These are phyloP conservation scores for Panulirus ornatus DNA, from an alignment of 1,140 invertebrate species.

Conservation along the genomic window DNA sequence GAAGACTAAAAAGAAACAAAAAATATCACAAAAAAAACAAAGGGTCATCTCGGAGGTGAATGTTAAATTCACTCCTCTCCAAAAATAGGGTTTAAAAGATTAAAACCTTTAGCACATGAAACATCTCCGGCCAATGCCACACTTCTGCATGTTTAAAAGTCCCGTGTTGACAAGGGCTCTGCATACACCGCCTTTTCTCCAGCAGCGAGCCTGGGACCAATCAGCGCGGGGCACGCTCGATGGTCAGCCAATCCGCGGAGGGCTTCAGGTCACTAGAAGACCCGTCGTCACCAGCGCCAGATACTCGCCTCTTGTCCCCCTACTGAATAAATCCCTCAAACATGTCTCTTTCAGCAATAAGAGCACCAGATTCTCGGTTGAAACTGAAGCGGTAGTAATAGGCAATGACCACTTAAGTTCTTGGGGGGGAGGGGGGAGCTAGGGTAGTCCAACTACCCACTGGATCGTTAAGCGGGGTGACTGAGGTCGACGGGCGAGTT, in stretches of 20 bases:
- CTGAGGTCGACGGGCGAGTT: slow-evolving; percentile 57
- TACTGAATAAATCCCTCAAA: slow-evolving; percentile 54
- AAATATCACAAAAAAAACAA: slow-evolving; percentile 37
- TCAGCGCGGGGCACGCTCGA: slow-evolving; percentile 37
- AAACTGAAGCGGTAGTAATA: slow-evolving; percentile 35
- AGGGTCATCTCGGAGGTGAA: slow-evolving; percentile 50
- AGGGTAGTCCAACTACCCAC: slow-evolving; percentile 31
- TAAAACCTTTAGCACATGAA: slow-evolving; percentile 46
- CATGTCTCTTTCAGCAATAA: slow-evolving; percentile 45
- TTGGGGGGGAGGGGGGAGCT: too few species aligned
- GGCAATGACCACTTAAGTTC: slow-evolving; percentile 29
- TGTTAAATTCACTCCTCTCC: slow-evolving; percentile 36
- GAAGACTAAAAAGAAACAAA: too few species aligned
- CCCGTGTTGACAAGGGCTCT: slow-evolving; percentile 46
- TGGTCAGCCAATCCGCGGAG: slow-evolving; percentile 50
- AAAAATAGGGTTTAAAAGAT: slow-evolving; percentile 49
- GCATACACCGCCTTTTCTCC: slow-evolving; percentile 56
- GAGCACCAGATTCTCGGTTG: background rate
- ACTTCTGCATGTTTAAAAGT: slow-evolving; percentile 63
- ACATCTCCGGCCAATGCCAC: slow-evolving; percentile 64
- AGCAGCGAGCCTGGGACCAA: slow-evolving; percentile 34
- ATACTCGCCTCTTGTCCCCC: slow-evolving; percentile 26
- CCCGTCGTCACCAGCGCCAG: slow-evolving; percentile 19
- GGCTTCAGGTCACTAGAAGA: slow-evolving; percentile 56
- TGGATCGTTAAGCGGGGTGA: slow-evolving; percentile 59